phyloP scores from a whole-genome alignment of 2,888 invertebrate genomes.

The Phengaris arion region DNA sequence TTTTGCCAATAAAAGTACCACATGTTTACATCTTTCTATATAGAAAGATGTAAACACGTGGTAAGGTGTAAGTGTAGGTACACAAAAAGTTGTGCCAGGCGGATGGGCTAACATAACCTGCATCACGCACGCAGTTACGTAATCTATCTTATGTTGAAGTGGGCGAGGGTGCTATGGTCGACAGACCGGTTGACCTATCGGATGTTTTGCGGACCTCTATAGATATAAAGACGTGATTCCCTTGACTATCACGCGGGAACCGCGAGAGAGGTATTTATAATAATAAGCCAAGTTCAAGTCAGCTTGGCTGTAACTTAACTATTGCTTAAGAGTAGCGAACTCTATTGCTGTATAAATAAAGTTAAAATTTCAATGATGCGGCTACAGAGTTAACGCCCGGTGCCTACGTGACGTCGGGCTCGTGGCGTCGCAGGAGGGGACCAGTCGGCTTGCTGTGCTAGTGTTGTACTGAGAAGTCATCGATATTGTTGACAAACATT shows the following conservation, averaged over 20 bases:
- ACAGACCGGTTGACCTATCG: conserved; percentile 9
- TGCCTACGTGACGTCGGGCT: conserved; percentile 76
- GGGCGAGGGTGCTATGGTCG: background rate
- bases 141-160: background rate
- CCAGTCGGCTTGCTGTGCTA: conserved; percentile 60
- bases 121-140: background rate
- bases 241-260: background rate
- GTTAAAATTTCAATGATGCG: background rate
- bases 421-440: conserved; percentile 54
- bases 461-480: conserved; percentile 8
- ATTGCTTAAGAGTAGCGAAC: background rate
- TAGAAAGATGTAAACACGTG: no score
- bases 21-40: no score
- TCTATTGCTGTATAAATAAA: background rate
- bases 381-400: conserved; percentile 30
- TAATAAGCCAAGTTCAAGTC: background rate
- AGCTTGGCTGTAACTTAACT: background rate
- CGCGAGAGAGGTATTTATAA: background rate
- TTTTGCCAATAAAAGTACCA: no score
- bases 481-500: conserved; percentile 34
- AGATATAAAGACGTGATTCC: background rate
- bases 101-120: background rate
- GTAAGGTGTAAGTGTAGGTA: no score
- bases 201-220: conserved; percentile 3
- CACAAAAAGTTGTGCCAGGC: no score